A percentile compares a stretch with the other conserved stretches of the same genome.
Conservation (phyloP, 1,140 invertebrate species). For the Heliconius hermathena region DNA sequence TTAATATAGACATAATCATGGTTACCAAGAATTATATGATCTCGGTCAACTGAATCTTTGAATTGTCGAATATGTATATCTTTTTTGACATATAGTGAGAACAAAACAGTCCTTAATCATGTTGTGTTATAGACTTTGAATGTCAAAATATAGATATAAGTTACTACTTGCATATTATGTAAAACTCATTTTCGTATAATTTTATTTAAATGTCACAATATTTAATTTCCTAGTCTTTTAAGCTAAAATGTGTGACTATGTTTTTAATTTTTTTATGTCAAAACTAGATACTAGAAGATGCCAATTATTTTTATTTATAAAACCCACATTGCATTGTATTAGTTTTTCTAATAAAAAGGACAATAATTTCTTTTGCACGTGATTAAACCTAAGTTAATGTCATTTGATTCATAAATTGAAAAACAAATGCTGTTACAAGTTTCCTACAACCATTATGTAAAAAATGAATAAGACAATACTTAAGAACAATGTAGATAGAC, state of each 20-base stretch:
- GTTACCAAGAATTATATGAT: conserved; percentile 28
- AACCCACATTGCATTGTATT: background rate
- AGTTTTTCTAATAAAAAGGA: background rate
- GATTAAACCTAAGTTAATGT: background rate
- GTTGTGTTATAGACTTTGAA: background rate
- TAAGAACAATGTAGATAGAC: conserved; percentile 14
- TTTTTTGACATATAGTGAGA: conserved; percentile 28
- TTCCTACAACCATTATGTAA: conserved; percentile 1
- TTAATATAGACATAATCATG: background rate
- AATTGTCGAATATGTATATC: conserved; percentile 24
- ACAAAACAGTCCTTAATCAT: conserved; percentile 3
- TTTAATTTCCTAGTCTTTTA: background rate
- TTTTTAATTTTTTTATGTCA: no score
- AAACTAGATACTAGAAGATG: no score
- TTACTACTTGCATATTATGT: background rate
- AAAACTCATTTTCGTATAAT: background rate
- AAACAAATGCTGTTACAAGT: background rate
- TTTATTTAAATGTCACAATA: background rate
- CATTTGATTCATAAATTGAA: background rate
- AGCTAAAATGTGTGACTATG: background rate
- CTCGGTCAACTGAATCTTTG: conserved; percentile 23
- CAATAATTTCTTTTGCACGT: background rate
- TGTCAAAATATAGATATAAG: background rate
- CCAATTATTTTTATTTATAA: no score
- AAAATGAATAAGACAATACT: conserved; percentile 11